Evolutionary conservation across 2,113 vertebrate species (phyloP).

Genomic region (Salvelinus fontinalis): DNA sequence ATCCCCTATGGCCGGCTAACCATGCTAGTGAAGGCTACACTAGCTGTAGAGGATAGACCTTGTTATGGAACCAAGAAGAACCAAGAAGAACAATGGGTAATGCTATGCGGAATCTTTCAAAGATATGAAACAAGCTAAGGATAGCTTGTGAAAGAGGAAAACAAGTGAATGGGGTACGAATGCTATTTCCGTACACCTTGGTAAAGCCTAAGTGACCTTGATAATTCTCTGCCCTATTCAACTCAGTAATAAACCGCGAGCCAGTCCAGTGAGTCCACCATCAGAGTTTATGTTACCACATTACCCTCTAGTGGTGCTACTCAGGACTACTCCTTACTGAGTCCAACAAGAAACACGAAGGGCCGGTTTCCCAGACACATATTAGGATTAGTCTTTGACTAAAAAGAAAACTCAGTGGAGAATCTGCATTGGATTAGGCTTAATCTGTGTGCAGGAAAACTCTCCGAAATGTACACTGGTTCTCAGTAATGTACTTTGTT

Average conservation of each 20-base stretch:
- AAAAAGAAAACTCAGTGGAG: too few species aligned
- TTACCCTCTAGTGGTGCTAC: constrained; percentile 61
- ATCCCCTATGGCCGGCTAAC: constrained; percentile 48
- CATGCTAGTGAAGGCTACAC: constrained; percentile 33
- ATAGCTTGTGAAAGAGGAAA: constrained; percentile 45
- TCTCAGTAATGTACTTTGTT: neutral
- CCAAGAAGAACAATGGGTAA: neutral
- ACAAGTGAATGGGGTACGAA: neutral
- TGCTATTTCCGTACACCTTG: neutral
- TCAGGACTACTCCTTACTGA: neutral
- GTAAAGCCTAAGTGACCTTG: neutral
- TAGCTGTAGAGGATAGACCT: constrained; percentile 38
- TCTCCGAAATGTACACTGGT: too few species aligned
- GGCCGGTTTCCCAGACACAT: too few species aligned
- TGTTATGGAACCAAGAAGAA: neutral
- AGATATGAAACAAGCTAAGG: constrained; percentile 32
- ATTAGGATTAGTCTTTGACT: too few species aligned
- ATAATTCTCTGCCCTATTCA: neutral
- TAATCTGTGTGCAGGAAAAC: too few species aligned
- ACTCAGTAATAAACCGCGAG: neutral
- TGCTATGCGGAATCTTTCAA: constrained; percentile 24
- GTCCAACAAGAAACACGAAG: neutral
- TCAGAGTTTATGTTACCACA: constrained; percentile 8
- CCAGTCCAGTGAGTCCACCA: neutral
- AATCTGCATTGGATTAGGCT: too few species aligned